Evolutionary conservation across 2,888 invertebrate species (phyloP).

Genomic region (Torymus aiolomorphi): DNA sequence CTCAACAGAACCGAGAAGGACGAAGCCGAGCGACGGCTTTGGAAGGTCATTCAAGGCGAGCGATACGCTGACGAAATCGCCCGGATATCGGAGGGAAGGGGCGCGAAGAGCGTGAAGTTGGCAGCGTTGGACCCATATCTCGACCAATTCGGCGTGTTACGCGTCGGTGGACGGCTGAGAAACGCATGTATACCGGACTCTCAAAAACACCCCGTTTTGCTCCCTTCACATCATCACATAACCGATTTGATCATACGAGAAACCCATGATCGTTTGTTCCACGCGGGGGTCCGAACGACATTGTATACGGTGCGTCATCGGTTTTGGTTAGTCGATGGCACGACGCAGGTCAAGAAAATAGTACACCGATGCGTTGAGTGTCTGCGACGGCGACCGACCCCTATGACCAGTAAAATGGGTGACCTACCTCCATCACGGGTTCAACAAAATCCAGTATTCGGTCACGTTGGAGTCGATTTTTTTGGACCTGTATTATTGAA

Average conservation of each 20-base stretch:
- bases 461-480: too few species aligned
- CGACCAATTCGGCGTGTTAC: too few species aligned
- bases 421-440: too few species aligned
- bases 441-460: too few species aligned
- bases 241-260: slow-evolving; percentile 63
- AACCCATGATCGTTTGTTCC: slow-evolving; percentile 57
- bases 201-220: slow-evolving; percentile 61
- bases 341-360: too few species aligned
- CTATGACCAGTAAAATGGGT: too few species aligned
- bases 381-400: too few species aligned
- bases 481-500: too few species aligned
- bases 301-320: too few species aligned
- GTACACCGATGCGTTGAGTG: too few species aligned
- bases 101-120: neutral
- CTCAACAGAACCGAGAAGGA: neutral
- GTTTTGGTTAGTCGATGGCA: slow-evolving; percentile 59
- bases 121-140: too few species aligned
- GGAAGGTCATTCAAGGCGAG: neutral
- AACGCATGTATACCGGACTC: slow-evolving; percentile 55
- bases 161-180: too few species aligned
- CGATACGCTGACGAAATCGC: neutral
- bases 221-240: slow-evolving; percentile 60
- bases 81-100: neutral
- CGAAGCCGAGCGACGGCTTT: neutral
- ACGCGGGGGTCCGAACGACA: slow-evolving; percentile 62